Conservation (phyloP, 2,888 invertebrate genomes). For the Branchipolynoe longqiensis region DNA sequence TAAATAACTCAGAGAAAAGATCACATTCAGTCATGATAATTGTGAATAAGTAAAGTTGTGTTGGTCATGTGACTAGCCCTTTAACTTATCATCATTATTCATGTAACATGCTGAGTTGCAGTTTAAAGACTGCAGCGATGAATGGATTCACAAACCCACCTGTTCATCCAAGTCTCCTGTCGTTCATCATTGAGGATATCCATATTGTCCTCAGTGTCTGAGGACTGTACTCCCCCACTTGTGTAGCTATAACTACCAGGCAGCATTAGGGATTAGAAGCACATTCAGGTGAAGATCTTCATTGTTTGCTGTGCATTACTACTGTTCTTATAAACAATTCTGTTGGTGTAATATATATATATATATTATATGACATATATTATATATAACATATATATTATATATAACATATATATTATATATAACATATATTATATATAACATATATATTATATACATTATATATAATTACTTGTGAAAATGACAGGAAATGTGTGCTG, state of each 20-base stretch:
- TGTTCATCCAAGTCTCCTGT: constrained; percentile 60
- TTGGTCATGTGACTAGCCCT: too few relatives aligned
- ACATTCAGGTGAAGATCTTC: too few relatives aligned
- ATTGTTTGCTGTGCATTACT: too few relatives aligned
- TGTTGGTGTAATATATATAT: too few relatives aligned
- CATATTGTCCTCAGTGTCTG: constrained; percentile 49
- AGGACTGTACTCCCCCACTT: constrained; percentile 33
- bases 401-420: neutral
- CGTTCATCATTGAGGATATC: constrained; percentile 52
- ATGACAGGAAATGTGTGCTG: too few relatives aligned
- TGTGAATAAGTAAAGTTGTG: too few relatives aligned
- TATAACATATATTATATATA: neutral
- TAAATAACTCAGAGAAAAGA: too few relatives aligned
- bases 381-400: neutral
- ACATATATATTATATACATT: neutral
- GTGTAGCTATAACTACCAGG: constrained; percentile 43
- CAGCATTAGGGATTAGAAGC: neutral
- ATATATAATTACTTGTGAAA: neutral
- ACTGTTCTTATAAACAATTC: too few relatives aligned
- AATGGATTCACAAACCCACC: neutral
- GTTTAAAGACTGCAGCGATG: too few relatives aligned
- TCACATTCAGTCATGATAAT: too few relatives aligned
- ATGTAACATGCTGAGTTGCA: neutral
- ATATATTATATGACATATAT: neutral
- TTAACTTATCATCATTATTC: too few relatives aligned